Evolutionary conservation across 2,113 vertebrate species (phyloP), one percentile per base, ranked within the genome.

Genomic region (Terrapene triunguis): DNA sequence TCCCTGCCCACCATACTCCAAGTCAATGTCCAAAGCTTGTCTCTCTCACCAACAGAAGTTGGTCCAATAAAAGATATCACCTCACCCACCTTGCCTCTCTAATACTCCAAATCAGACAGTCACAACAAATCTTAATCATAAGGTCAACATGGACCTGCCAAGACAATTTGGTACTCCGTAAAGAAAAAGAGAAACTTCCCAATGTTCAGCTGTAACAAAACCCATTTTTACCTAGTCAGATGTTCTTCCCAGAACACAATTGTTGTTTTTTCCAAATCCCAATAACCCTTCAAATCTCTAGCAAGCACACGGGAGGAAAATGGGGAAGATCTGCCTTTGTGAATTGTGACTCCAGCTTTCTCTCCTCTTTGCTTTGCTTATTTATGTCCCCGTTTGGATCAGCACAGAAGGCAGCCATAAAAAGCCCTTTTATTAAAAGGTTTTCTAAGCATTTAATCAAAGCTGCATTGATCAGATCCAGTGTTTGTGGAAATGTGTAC

Each of bases 71-170:
- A 32, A 62, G 12, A 62, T 62, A 62, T 69, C 19, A 21, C 62
- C 17, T n/a, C 7, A 10, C 35, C 35, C 62, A 69, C 16, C 19
- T 32, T 84, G 93, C 89, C 48, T 38, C 16, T 94, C 92, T 96
- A 81, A 59, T 88, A n/a, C 25, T 72, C 53, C 72, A 54, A 65
- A 84, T 91, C 65, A 89, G 55, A 93, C 94, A 96, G 95, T 95
- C 96, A 85, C 79, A 91, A 94, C 50, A 95, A 97, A 96, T 91
- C 90, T 85, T 97, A 97, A 78, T 85, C 29, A 32, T 53, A 65
- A 92, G 92, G 42, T 74, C 78, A 89, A 13, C 2, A 80, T 78
- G 78, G 89, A 3, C 2, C 92, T 95, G 84, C 72, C 53, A 85
- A 74, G 53, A 24, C 24, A 84, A 4, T 53, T 86, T 83, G 53